These are phyloP conservation scores for Scaptodrosophila latifasciaeformis DNA, from an alignment of 2,888 invertebrate genomes.

Conservation along the genomic window DNA sequence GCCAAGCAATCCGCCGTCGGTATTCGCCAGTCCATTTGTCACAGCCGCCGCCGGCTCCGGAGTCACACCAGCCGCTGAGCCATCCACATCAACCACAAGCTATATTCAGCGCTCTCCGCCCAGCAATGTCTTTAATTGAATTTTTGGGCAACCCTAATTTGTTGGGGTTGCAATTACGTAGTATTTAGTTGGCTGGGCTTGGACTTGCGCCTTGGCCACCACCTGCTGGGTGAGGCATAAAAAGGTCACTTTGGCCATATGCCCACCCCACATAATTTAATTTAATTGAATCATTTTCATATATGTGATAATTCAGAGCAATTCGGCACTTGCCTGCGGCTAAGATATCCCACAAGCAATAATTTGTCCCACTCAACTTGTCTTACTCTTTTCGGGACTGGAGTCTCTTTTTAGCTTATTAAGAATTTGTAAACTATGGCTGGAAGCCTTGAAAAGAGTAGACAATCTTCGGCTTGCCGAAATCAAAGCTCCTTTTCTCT, in stretches of 20 bases:
- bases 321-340: conserved; percentile 27
- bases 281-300: conserved; percentile 53
- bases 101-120: conserved; percentile 69
- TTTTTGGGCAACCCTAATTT: conserved; percentile 52
- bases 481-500: no score
- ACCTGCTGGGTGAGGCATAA: conserved; percentile 50
- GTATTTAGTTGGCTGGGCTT: background rate
- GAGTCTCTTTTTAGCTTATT: no score
- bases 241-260: conserved; percentile 47
- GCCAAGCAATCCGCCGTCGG: conserved; percentile 37
- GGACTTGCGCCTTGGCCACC: conserved; percentile 49
- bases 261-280: no score
- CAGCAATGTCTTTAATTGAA: conserved; percentile 72
- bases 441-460: no score
- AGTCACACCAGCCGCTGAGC: conserved; percentile 23
- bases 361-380: conserved; percentile 1
- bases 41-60: conserved; percentile 9
- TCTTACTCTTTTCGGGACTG: no score
- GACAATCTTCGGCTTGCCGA: no score
- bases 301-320: conserved; percentile 52
- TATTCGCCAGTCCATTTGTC: conserved; percentile 33
- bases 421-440: no score
- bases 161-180: conserved; percentile 38
- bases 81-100: conserved; percentile 22
- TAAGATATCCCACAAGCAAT: conserved; percentile 40